Evolutionary conservation across 2,797 vertebrate genomes (phyloP), one percentile per base, ranked within the genome.

Genomic region (Monodelphis domestica): DNA sequence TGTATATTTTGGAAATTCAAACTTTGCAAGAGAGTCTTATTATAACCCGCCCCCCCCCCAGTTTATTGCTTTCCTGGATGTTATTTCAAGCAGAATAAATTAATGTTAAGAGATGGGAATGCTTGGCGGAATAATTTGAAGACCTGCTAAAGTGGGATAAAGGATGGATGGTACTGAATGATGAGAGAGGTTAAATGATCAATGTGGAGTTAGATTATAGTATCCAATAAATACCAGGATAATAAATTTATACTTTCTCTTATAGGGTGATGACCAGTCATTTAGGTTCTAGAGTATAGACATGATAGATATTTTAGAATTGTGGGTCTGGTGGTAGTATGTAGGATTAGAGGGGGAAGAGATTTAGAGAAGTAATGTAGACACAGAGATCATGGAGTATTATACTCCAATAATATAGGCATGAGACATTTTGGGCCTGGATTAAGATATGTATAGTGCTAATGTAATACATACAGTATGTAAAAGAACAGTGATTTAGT

Each of bases 201-300:
- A 91, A 95, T 33, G 28, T 38, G 5, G 3, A 17, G 33, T 33
- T 50, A 88, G 45, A 88, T 88, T 92, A 55, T 90, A 38, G 87
- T 78, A n/a, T 56, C 30, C 29, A 91, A 92, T 92, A 63, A 93
- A 33, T 91, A 55, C 84, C 38, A 57, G 38, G 63, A 50, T 84
- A 70, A 84, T 50, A 24, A 84, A 84, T 84, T 11, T 84, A 45
- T 84, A 45, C 70, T 26, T 45, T 50, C 70, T 50, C 70, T 84
- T 50, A 28, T 84, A 84, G 26, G 70, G 70, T 84, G 26, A 84
- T 84, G 2, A 30, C 87, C 17, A 50, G 51, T 56, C 57, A 89
- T 52, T 12, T 29, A 56, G 78, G 21, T 63, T 26, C 14, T 63
- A 89, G 90, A 45, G 28, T 84, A 33, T 6, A 90, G 17, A 90